Conservation (phyloP, 2,113 vertebrate genomes). For the Australoheros scitulus region DNA sequence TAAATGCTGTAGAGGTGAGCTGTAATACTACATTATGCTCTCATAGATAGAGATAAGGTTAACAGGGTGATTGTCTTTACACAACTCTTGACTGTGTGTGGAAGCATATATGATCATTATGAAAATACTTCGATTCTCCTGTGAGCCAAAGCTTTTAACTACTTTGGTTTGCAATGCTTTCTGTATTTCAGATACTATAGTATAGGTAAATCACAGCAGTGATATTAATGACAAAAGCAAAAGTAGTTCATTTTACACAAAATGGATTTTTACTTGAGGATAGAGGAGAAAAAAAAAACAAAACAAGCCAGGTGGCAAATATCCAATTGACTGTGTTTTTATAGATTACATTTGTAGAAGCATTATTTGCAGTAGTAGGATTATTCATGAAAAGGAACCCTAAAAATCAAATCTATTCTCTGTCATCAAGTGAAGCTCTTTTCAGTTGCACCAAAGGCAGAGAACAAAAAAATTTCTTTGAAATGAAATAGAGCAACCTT, state of each 20-base stretch:
- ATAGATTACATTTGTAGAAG: constrained; percentile 31
- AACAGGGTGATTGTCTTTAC: background rate
- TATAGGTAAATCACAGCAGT: background rate
- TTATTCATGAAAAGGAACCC: constrained; percentile 32
- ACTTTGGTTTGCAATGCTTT: background rate
- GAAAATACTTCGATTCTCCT: background rate
- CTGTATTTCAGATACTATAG: background rate
- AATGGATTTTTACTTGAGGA: constrained; percentile 21
- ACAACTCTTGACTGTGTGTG: background rate
- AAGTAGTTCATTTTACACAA: background rate
- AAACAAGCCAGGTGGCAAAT: constrained; percentile 13
- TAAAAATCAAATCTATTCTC: constrained; percentile 45
- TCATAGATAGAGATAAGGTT: background rate
- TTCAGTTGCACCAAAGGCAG: constrained; percentile 41
- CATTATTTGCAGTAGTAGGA: constrained; percentile 23
- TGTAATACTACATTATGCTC: background rate
- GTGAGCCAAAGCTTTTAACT: background rate
- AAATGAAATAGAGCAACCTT: constrained; percentile 55
- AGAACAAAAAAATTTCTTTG: constrained; percentile 38
- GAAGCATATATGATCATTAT: background rate
- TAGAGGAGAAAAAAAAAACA: background rate
- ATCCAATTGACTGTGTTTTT: constrained; percentile 18
- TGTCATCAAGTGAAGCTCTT: constrained; percentile 28
- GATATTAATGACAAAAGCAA: constrained; percentile 12
- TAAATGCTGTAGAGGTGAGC: background rate